These are phyloP conservation scores for Merluccius polli DNA, from an alignment of 2,797 vertebrate species.

Conservation along the genomic window DNA sequence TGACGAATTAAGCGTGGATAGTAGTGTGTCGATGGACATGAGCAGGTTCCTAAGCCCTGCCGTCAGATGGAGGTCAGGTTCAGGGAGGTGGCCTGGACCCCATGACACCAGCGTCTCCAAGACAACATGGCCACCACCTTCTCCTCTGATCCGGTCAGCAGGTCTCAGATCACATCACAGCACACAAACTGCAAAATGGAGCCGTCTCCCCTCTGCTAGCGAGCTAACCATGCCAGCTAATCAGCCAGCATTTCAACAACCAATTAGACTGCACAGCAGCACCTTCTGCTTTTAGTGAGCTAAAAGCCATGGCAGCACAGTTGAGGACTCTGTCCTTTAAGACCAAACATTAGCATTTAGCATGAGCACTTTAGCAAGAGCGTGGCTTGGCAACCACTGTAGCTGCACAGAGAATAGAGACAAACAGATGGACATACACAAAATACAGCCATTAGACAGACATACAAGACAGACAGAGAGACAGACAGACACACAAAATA, in stretches of 20 bases:
- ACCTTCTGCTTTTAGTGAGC: background rate
- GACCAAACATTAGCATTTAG: background rate
- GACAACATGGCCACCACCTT: constrained; percentile 26
- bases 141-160: constrained; percentile 8
- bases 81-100: constrained; percentile 1
- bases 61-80: constrained; percentile 31
- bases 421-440: background rate
- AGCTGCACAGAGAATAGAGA: background rate
- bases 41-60: background rate
- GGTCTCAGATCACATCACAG: constrained; percentile 1
- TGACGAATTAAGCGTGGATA: background rate
- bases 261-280: background rate
- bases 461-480: background rate
- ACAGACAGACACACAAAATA: background rate
- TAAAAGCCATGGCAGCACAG: background rate
- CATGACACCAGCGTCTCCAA: constrained; percentile 21
- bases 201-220: background rate
- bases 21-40: background rate
- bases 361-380: background rate
- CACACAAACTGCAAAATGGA: constrained; percentile 7
- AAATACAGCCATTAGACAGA: background rate
- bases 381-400: background rate
- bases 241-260: background rate
- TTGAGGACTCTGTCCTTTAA: background rate
- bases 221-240: background rate